Evolutionary conservation across 1,140 invertebrate genomes (phyloP).

Genomic region (Lepeophtheirus salmonis): DNA sequence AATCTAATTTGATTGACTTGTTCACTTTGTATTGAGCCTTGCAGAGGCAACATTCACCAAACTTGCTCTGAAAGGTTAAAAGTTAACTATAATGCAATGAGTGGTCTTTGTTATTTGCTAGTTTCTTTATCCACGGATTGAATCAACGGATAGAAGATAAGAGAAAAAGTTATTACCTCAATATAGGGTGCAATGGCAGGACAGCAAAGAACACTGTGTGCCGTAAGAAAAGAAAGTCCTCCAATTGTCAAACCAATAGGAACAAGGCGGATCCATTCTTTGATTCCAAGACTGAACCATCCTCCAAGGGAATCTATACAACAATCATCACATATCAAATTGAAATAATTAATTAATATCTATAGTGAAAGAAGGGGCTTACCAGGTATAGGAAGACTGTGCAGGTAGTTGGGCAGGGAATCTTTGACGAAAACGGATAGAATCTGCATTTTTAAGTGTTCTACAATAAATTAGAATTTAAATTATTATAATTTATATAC

Average conservation of each 20-base stretch:
- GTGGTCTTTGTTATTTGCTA: no score
- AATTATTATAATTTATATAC: no score
- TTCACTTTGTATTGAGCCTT: constrained; percentile 23
- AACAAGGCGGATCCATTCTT: constrained; percentile 51
- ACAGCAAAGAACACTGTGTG: background rate
- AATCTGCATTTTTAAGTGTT: constrained; percentile 13
- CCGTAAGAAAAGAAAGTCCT: constrained; percentile 31
- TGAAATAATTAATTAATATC: background rate
- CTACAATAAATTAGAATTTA: no score
- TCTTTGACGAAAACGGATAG: background rate
- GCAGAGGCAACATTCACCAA: constrained; percentile 39
- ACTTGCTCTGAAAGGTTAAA: constrained; percentile 14
- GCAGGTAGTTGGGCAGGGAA: constrained; percentile 1
- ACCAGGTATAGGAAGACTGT: constrained; percentile 6
- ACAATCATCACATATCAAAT: background rate
- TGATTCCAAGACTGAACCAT: constrained; percentile 38
- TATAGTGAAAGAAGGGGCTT: no score
- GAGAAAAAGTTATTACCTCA: no score
- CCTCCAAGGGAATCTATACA: background rate
- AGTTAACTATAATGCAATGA: no score
- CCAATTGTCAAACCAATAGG: constrained; percentile 53
- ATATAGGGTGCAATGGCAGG: background rate
- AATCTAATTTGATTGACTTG: constrained; percentile 30
- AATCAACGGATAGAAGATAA: no score
- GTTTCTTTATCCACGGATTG: no score